Conservation (phyloP, 2,888 invertebrate genomes). For the Lissonota sp. region DNA sequence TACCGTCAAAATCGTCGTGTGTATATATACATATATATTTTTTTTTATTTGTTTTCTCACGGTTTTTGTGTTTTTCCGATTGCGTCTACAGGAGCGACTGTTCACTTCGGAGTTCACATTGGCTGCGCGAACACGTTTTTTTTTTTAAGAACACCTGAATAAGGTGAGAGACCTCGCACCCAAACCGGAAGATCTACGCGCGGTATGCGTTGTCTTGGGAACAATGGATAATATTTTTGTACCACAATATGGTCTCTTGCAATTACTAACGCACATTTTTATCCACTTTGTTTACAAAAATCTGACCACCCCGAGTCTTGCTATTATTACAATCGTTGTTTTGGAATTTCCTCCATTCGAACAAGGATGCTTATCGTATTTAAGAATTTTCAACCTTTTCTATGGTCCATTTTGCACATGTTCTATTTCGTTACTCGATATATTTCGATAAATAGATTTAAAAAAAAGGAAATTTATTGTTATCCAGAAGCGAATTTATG, state of each 20-base stretch:
- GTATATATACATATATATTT: conserved; percentile 20
- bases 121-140: conserved; percentile 22
- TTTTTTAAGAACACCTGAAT: conserved; percentile 9
- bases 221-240: conserved; percentile 23
- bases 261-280: conserved; percentile 25
- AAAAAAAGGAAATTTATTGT: too few relatives aligned
- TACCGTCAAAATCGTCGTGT: conserved; percentile 3
- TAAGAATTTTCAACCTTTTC: conserved; percentile 19
- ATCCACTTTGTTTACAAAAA: conserved; percentile 7
- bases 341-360: not conserved
- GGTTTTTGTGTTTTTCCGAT: conserved; percentile 1
- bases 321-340: too few relatives aligned
- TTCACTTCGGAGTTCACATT: conserved; percentile 19
- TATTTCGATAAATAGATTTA: too few relatives aligned
- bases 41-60: conserved; percentile 25
- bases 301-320: not conserved
- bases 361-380: not conserved
- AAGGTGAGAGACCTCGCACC: not conserved
- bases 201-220: conserved; percentile 36
- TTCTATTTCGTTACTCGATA: too few relatives aligned
- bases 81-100: not conserved
- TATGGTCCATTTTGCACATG: not conserved
- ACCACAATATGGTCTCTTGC: conserved; percentile 17
- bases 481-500: too few relatives aligned
- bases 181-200: conserved; percentile 37